Conservation (phyloP, 2,797 vertebrate genomes). For the Alauda arvensis region DNA sequence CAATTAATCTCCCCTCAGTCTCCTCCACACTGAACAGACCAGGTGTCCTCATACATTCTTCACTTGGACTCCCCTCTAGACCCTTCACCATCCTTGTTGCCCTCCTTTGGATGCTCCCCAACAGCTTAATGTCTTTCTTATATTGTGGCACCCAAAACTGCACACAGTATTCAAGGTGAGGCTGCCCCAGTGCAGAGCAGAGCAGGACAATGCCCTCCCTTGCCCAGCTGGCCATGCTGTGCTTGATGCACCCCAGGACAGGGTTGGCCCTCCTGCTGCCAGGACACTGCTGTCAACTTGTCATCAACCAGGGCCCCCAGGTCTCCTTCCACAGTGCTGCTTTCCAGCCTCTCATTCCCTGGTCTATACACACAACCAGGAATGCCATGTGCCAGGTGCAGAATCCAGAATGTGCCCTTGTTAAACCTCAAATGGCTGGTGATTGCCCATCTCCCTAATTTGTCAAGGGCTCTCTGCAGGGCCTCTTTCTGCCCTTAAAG, state of each 20-base stretch:
- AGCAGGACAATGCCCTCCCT: not conserved
- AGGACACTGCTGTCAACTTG: not conserved
- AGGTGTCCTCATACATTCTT: not conserved
- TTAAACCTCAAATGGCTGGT: not conserved
- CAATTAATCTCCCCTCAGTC: not conserved
- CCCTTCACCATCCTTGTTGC: not conserved
- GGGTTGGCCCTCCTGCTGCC: rapidly evolving
- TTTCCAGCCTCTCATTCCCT: not conserved
- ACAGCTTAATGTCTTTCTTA: not conserved
- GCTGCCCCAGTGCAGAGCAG: rapidly evolving
- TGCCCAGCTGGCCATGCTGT: rapidly evolving
- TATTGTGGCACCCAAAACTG: not conserved
- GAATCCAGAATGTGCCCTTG: not conserved
- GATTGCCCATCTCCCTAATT: not conserved
- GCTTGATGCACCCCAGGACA: not conserved
- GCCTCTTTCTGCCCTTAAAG: not conserved
- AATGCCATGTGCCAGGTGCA: rapidly evolving
- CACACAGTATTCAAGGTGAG: not conserved
- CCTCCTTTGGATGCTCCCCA: not conserved
- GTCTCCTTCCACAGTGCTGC: not conserved
- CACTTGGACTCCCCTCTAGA: not conserved
- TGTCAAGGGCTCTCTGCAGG: not conserved
- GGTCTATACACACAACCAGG: not conserved
- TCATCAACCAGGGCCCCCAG: not conserved
- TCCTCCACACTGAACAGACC: not conserved